Evolutionary conservation across 2,888 invertebrate genomes (phyloP), one percentile per base, ranked within the genome.

Genomic region (Trachelus stipa): DNA sequence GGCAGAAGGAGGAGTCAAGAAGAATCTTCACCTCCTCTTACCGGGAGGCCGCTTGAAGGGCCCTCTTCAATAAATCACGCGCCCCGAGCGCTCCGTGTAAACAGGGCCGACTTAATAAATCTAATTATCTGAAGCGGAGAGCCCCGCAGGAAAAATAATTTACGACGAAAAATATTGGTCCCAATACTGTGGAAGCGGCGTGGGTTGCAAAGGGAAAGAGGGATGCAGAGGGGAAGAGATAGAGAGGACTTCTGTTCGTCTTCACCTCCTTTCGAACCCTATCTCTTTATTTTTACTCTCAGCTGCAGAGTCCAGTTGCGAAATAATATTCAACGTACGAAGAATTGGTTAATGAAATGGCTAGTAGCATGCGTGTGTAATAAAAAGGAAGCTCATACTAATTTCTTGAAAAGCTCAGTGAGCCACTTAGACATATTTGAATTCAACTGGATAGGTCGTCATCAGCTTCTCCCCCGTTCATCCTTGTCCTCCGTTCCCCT

Each of bases 21-120:
- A 35, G 75, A 73, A 31, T 33, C 31, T 83, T 79, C 83, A 73
- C 80, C 69, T 78, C 68, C 73, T 77, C 78, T 74, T 73, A 30
- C 73, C 74, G 73, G 73, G 75, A 34, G 75, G 75, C 77, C 76
- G 76, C 73, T 77, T 81, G 84, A 83, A 83, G 83, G 81, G 82
- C 80, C 82, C 83, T 85, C 85, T 85, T 83, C 85, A 83, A 88
- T 88, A 88, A 88, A 88, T 88, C 88, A 88, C 85, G 83, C 83
- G 77, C 77, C 74, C 78, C 77, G 79, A 40, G 75, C 80, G 82
- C 84, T 78, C 80, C 85, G 85, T 87, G 88, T 88, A 88, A 88
- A 88, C 87, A 88, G 82, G 83, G 80, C 81, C 78, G 83, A 85
- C 86, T 88, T 88, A 85, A 88, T 88, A 88, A 88, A 88, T 88